Evolutionary conservation across 2,888 invertebrate genomes (phyloP), one percentile per base, ranked within the genome.

Genomic region (Chaitophorus viminalis): DNA sequence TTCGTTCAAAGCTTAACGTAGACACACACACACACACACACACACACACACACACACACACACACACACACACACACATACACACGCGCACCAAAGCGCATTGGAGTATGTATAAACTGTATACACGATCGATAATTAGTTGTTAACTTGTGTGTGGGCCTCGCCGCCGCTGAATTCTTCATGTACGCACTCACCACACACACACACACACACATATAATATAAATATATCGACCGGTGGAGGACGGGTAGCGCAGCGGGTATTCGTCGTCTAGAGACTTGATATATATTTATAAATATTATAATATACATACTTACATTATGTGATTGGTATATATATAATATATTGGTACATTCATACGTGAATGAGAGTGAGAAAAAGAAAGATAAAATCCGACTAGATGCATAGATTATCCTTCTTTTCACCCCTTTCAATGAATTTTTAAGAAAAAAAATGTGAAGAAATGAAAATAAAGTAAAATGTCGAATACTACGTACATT

Each of bases 141-240:
- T 72, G 79, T 79, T 86, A 79, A 86, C 78, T 79, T 72, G 79
- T 86, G 86, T 86, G 86, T 86, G 86, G 86, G 87, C 87, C 31
- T 29, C 29, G 70, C 29, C 31, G 54, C 82, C 74, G 86, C 33
- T 33, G 78, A 75, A 60, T 39, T 60, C 60, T 75, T 39, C 36
- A 29, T 25, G 18, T 8, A 25, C 4, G 21, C 6, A 60, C 25
- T 14, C 14, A 72, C 60, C 6, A 60, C 25, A 31, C 14, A 72
- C 60, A 1, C 25, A 25, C 6, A 72, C 8, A 72, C 11, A 77
- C 17, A 46, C 9, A 75, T n/a, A 33, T 31, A 14, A 70, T 70
- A 70, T 82, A 72, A 52, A 33, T 21, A 75, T 75, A 75, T 29
- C 52, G 77, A 33, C 33, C 76, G 76, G 46, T 75, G 75, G 52